Evolutionary conservation across 2,888 invertebrate genomes (phyloP).

Genomic region (Calameuta idolon): DNA sequence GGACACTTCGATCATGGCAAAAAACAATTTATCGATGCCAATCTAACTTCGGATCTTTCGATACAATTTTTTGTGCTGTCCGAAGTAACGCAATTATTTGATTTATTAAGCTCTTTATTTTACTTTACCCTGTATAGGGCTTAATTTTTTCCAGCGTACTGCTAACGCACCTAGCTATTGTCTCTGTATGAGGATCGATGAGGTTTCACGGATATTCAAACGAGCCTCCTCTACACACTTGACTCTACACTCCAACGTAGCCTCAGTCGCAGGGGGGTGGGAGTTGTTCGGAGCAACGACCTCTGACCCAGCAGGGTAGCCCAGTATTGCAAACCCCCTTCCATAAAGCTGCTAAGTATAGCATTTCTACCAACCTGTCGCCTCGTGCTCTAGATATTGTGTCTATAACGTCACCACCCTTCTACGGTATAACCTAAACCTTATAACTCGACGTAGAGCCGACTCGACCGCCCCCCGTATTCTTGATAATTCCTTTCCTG

Average conservation of each 20-base stretch:
- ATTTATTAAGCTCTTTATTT: neutral
- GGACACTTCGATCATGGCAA: neutral
- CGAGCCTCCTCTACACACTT: constrained; percentile 12
- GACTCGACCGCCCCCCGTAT: neutral
- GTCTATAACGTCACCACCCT: constrained; percentile 3
- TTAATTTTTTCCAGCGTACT: neutral
- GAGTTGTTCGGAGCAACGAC: constrained; percentile 54
- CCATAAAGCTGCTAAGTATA: constrained; percentile 45
- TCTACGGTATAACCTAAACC: neutral
- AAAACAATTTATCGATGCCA: too few relatives aligned
- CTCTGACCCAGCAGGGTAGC: constrained; percentile 61
- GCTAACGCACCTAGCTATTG: neutral
- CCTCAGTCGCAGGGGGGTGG: constrained; percentile 20
- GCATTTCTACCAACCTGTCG: constrained; percentile 54
- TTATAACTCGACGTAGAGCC: neutral
- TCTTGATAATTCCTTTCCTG: neutral
- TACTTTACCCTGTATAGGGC: neutral
- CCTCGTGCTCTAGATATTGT: constrained; percentile 28
- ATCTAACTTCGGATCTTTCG: neutral
- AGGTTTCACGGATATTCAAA: constrained; percentile 43
- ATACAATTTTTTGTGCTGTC: neutral
- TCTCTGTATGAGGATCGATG: neutral
- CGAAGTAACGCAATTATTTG: neutral
- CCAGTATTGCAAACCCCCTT: constrained; percentile 45
- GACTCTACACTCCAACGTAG: neutral